Evolutionary conservation across 2,797 vertebrate genomes (phyloP), one percentile per base, ranked within the genome.

Genomic region (Botia kubotai): DNA sequence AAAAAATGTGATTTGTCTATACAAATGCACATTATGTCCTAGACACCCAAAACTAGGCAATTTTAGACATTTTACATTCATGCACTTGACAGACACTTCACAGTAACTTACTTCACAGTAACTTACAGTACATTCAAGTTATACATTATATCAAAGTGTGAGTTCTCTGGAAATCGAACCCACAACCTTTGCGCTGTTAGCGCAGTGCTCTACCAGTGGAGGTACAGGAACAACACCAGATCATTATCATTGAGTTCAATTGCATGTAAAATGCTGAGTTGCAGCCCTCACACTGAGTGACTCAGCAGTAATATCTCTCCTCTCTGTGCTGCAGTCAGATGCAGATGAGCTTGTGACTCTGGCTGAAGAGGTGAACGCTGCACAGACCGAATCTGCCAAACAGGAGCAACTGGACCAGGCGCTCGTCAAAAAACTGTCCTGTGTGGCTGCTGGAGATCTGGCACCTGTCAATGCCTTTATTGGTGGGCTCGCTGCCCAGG

Each of bases 401-500:
- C 93, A 94, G 75, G 94, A 95, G 14, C 85, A 89, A 81, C 76
- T 98, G 81, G 93, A 96, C 8, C 94, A 96, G 48, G 91, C 89
- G 6, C 90, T 98, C 1, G 87, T 98, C 29, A 95, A 94, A 86
- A 95, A 97, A 81, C 10, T 98, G 82, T 91, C 96, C 0, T 97
- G 85, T 74, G 89, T 97, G 77, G 91, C 95, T 69, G 90, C 93
- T 46, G 97, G 97, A 1, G 96, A 98, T 82, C 88, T 98, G 81
- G 97, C 96, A 0, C 97, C 97, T 0, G 68, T 98, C 82, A 96
- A 98, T 46, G 97, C 97, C 66, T 97, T 98, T 86, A 95, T 98
- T 71, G 97, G 97, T 1, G 97, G 97, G 2, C 89, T 98, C 55
- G 97, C 96, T 48, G 97, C 97, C 39, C 97, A 98, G 90, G 97